A percentile compares a stretch with the other conserved stretches of the same genome.
These are phyloP conservation scores for Agrotis ipsilon DNA, from an alignment of 2,888 invertebrate species.

Conservation along the genomic window DNA sequence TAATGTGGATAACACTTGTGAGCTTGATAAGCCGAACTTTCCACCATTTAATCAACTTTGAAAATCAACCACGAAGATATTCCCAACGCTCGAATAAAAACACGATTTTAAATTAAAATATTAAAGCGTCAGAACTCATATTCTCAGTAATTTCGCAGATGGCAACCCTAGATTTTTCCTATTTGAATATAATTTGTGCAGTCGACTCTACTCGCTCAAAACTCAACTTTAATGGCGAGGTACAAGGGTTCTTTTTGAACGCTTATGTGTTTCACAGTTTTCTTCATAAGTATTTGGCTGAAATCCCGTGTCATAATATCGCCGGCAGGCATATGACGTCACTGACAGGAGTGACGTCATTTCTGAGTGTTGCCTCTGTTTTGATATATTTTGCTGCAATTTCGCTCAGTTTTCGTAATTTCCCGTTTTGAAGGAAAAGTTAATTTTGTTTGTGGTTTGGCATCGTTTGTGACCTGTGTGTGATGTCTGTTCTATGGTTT, in stretches of 20 bases:
- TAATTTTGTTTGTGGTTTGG: conserved; percentile 33
- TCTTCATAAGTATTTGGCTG: conserved; percentile 58
- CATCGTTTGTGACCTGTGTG: conserved; percentile 14
- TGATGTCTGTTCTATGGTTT: not conserved
- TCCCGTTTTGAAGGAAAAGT: conserved; percentile 10
- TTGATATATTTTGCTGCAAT: conserved; percentile 50
- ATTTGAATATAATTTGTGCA: conserved; percentile 60
- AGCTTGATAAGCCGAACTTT: not conserved
- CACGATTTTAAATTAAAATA: conserved; percentile 55
- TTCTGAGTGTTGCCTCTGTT: conserved; percentile 30
- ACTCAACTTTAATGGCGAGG: not conserved
- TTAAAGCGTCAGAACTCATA: conserved; percentile 53
- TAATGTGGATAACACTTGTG: no score
- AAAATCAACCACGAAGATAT: conserved; percentile 17
- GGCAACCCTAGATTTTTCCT: conserved; percentile 61
- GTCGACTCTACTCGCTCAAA: not conserved
- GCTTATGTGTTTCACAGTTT: conserved; percentile 27
- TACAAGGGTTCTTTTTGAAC: conserved; percentile 26
- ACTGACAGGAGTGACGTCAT: conserved; percentile 50
- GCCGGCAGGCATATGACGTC: conserved; percentile 55
- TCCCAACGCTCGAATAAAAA: not conserved
- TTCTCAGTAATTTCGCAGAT: conserved; percentile 52
- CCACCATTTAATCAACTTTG: conserved; percentile 22
- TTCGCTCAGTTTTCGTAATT: conserved; percentile 32
- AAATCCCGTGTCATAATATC: conserved; percentile 56